A percentile compares a stretch with the other conserved stretches of the same genome.
Evolutionary conservation across 2,888 invertebrate species (phyloP).

Genomic region (Iphiclides podalirius): DNA sequence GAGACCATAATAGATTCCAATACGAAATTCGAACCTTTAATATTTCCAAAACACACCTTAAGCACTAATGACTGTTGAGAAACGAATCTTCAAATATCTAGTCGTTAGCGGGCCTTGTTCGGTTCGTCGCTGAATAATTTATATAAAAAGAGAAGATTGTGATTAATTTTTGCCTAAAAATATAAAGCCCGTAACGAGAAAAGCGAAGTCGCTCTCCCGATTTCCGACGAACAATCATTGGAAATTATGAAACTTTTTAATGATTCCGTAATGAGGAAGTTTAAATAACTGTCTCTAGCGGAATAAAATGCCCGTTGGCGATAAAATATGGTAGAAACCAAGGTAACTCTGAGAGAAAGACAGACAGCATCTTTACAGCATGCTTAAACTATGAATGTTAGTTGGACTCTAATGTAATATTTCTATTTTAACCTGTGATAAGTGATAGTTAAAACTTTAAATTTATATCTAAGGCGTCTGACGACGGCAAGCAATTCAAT

Average conservation of each 20-base stretch:
- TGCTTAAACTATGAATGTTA: not conserved
- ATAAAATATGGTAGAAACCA: not conserved
- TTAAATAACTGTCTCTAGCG: not conserved
- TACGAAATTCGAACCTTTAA: no score
- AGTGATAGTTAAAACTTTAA: no score
- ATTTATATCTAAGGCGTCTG: no score
- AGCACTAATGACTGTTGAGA: no score
- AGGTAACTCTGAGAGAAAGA: no score
- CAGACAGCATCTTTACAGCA: not conserved
- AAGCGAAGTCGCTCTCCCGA: not conserved
- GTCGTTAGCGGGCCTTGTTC: not conserved
- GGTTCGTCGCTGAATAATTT: not conserved
- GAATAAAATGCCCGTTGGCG: not conserved
- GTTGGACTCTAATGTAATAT: not conserved
- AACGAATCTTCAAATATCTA: not conserved
- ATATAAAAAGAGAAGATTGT: not conserved
- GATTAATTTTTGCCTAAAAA: not conserved
- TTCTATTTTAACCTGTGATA: no score
- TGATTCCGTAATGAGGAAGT: slow-evolving; percentile 2
- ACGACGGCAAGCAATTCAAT: no score
- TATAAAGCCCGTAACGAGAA: not conserved
- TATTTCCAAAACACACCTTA: no score
- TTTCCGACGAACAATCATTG: slow-evolving; percentile 1
- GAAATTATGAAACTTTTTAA: slow-evolving; percentile 13
- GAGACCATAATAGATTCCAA: no score